Percentiles rank a stretch among this genome's conserved stretches.
Conservation (phyloP, 2,888 invertebrate genomes). For the Gerris lacustris region DNA sequence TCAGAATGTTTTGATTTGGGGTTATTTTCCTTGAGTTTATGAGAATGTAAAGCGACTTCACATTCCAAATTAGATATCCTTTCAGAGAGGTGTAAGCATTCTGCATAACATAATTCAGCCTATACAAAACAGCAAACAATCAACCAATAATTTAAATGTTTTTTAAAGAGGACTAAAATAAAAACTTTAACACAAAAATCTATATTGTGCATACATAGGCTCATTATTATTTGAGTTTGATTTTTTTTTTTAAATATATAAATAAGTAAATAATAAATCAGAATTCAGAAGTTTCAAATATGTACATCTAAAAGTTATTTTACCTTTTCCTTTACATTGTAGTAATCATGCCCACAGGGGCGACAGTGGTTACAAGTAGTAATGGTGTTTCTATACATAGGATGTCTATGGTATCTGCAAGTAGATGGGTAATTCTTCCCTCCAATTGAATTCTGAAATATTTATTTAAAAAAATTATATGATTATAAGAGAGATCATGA, state of each 20-base stretch:
- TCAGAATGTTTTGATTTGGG: too few relatives aligned
- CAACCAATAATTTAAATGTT: too few relatives aligned
- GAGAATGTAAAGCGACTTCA: neutral
- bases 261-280: too few relatives aligned
- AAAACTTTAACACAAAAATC: too few relatives aligned
- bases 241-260: too few relatives aligned
- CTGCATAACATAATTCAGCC: neutral
- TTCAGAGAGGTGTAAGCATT: neutral
- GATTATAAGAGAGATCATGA: too few relatives aligned
- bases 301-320: neutral
- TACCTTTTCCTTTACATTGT: neutral
- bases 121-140: neutral
- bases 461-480: too few relatives aligned
- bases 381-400: neutral
- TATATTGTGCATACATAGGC: too few relatives aligned
- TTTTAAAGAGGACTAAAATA: too few relatives aligned
- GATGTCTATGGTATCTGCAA: neutral
- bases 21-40: neutral
- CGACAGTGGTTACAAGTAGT: neutral
- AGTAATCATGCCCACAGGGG: neutral
- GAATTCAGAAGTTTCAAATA: too few relatives aligned
- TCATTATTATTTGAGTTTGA: too few relatives aligned
- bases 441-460: neutral
- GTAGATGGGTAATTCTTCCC: neutral
- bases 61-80: neutral